Conservation (phyloP, 53 echinoderm and acorn worm species). For the Mesocentrotus franciscanus region DNA sequence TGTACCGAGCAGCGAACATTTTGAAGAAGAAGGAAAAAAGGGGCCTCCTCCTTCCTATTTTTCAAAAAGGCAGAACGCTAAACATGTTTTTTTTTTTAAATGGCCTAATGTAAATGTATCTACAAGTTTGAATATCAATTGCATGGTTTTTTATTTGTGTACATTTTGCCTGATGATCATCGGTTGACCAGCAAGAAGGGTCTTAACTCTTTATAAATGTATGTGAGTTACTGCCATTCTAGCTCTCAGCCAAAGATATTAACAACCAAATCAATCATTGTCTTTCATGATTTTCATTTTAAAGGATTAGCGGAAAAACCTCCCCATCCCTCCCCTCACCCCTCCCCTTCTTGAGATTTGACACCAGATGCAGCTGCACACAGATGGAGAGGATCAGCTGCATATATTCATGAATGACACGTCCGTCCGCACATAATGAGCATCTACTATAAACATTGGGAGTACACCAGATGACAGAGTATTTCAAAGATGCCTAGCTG, state of each 20-base stretch:
- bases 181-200: too few relatives aligned
- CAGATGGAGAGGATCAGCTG: not conserved
- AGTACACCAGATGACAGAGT: not conserved
- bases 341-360: not conserved
- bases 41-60: too few relatives aligned
- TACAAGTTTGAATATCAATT: too few relatives aligned
- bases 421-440: slow-evolving; percentile 33
- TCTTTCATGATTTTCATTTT: not conserved
- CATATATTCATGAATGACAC: slow-evolving; percentile 26
- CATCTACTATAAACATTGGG: not conserved
- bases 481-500: not conserved
- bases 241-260: not conserved
- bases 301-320: not conserved
- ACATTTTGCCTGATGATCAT: too few relatives aligned
- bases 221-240: not conserved
- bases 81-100: too few relatives aligned
- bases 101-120: too few relatives aligned
- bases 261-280: not conserved
- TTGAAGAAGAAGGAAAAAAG: too few relatives aligned
- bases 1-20: too few relatives aligned
- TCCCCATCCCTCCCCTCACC: not conserved
- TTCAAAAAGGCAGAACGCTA: too few relatives aligned
- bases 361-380: not conserved
- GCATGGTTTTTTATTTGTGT: too few relatives aligned
- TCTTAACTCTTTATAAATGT: too few relatives aligned